Base-by-base conservation (phyloP, 1,140 invertebrate genomes). In the Monochamus saltuarius region DNA sequence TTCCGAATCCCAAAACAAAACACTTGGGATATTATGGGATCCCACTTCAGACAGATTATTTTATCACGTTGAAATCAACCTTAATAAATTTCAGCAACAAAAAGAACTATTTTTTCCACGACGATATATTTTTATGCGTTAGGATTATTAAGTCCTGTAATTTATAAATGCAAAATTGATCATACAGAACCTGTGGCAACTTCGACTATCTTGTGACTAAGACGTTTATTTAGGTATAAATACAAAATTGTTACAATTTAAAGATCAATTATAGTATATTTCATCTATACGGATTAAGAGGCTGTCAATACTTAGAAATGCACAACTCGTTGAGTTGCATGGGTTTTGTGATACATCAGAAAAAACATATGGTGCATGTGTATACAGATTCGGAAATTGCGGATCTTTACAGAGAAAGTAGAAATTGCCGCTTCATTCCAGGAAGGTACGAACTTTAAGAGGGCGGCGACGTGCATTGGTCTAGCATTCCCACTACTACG, bases 161-260 rank as follows among this genome's bases (percentile, higher is more conserved):
- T 9, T 19, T 37, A 1, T 34, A 49, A 49, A 1, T 7, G 67
- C 70, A 13, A 80, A 80, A 65, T 67, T 76, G 1, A 61, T 79
- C 7, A 50, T 81, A 7, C 79, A 81, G 70, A 53, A 71, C 50
- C 36, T 80, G 6, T 78, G 78, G 77, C 11, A 59, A 52, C 22
- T 45, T 34, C 63, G 70, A 9, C 2, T 76, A 11, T 70, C 67
- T 35, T 81, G 79, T 77, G 79, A 81, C 61, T 69, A 74, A 34
- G 43, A 57, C 13, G 55, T 79, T n/a, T 68, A 71, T 7, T n/a
- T 34, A 10, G 19, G 70, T 22, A n/a, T 73, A 9, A 14, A 66
- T n/a, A 61, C 16, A 7, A 14, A 43, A 10, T 73, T 72, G 70
- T 16, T 38, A 7, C 42, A 55, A 7, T 65, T 64, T 34, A 37